These are phyloP conservation scores for Pimpla rufipes DNA, from an alignment of 2,888 invertebrate species.

Conservation along the genomic window DNA sequence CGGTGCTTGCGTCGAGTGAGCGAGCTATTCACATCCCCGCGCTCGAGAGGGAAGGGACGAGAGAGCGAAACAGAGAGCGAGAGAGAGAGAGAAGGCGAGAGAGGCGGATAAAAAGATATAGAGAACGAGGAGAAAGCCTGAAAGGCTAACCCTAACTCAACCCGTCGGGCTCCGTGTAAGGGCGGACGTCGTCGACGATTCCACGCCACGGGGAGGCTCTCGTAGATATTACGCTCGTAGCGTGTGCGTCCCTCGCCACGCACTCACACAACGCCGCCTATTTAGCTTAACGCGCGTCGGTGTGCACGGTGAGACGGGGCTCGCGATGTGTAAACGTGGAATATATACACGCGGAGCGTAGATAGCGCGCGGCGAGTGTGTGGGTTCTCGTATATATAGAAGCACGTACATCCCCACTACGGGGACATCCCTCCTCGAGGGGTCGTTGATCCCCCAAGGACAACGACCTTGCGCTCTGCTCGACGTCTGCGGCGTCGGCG, in stretches of 20 bases:
- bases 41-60: neutral
- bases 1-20: constrained; percentile 42
- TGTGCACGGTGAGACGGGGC: constrained; percentile 22
- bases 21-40: constrained; percentile 41
- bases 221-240: constrained; percentile 23
- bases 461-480: constrained; percentile 85
- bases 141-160: constrained; percentile 59
- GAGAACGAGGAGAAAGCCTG: constrained; percentile 68
- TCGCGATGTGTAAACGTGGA: neutral
- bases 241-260: constrained; percentile 59
- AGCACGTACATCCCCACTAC: constrained; percentile 77
- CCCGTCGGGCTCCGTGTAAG: constrained; percentile 33
- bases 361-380: constrained; percentile 13
- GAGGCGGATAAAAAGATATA: constrained; percentile 17
- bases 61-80: constrained; percentile 50
- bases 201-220: constrained; percentile 45
- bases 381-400: constrained; percentile 41
- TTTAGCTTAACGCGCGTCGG: constrained; percentile 10
- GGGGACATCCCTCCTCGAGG: constrained; percentile 80
- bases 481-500: constrained; percentile 76
- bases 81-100: neutral
- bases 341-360: constrained; percentile 1
- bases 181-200: constrained; percentile 55
- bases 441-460: constrained; percentile 86
- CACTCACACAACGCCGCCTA: constrained; percentile 43